Percentiles rank a stretch among this genome's conserved stretches.
Evolutionary conservation across 1,140 invertebrate genomes (phyloP).

Genomic region (Tetraneura akinire): DNA sequence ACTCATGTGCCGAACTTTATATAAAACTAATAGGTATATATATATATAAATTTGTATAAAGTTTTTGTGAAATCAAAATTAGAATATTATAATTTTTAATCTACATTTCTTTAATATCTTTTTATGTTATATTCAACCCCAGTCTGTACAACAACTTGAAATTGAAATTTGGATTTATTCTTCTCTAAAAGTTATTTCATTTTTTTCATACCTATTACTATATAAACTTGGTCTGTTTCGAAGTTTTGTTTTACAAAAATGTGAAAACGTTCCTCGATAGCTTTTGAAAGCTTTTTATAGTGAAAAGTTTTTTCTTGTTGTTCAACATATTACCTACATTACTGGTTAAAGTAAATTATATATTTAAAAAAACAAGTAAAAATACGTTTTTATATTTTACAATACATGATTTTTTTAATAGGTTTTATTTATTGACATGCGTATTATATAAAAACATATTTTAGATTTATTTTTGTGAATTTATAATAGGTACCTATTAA

Average conservation of each 20-base stretch:
- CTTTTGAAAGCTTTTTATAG: slow-evolving; percentile 18
- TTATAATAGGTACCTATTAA: too few species aligned
- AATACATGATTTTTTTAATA: not conserved
- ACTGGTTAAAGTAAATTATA: slow-evolving; percentile 26
- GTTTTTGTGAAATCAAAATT: slow-evolving; percentile 10
- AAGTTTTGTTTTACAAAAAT: slow-evolving; percentile 38
- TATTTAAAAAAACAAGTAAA: not conserved
- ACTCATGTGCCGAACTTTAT: slow-evolving; percentile 30
- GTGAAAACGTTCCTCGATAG: slow-evolving; percentile 31
- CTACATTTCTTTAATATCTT: slow-evolving; percentile 8
- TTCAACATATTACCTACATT: not conserved
- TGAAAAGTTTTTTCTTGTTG: slow-evolving; percentile 1
- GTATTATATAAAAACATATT: too few species aligned
- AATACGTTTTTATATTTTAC: not conserved
- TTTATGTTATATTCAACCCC: slow-evolving; percentile 2
- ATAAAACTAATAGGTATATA: too few species aligned
- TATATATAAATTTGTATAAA: too few species aligned
- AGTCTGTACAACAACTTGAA: not conserved
- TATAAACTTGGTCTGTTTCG: not conserved
- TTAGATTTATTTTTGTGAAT: too few species aligned
- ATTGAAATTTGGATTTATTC: slow-evolving; percentile 45
- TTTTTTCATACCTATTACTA: not conserved
- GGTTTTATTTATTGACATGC: too few species aligned
- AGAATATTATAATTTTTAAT: slow-evolving; percentile 30
- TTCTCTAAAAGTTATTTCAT: slow-evolving; percentile 20